Base-by-base conservation (phyloP, 2,113 vertebrate species). In the Varanus komodoensis region DNA sequence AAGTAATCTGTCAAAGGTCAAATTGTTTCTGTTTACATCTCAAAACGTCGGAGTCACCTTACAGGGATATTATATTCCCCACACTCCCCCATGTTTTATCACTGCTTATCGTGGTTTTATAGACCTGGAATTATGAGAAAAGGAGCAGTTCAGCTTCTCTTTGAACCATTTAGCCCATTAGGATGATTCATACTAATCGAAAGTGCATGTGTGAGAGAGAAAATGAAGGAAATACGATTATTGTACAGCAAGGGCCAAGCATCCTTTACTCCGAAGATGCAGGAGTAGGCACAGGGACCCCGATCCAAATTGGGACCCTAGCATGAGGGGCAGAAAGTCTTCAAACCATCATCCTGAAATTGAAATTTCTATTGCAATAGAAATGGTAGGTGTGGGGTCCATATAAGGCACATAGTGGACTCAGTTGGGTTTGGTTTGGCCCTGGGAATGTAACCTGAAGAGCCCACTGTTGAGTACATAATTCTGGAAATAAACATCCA, bases 1-100 rank as follows among this genome's bases (percentile, higher is more conserved):
- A 23, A 79, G 68, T 67, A 87, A 84, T 54, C 34, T 84, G 19
- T 81, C 89, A 89, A 5, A 75, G 54, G 88, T 91, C 82, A 80
- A 34, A 71, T 75, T 92, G 29, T 0, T 77, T 2, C 17, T 67
- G 38, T 32, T 34, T 88, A 15, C 52, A 68, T 69, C 29, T 68
- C 48, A 38, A 21, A 69, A 69, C 14, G 17, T 69, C 17, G 19
- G 71, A 80, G 32, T 48, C 44, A 5, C 21, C 32, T 69, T 79
- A 87, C 19, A 68, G 57, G 44, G 57, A 75, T 79, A 34, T 17
- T 9, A 52, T 34, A 32, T 25, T 81, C 48, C n/a, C 50, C 64
- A 8, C 6, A 12, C 17, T 44, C 38, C 14, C 8, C 8, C 23
- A 57, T 7, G 21, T 54, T 57, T 71, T 15, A 88, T 73, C 23